A percentile compares a stretch with the other conserved stretches of the same genome.
Conservation (phyloP, 2,797 vertebrate genomes). For the Momotus momota region DNA sequence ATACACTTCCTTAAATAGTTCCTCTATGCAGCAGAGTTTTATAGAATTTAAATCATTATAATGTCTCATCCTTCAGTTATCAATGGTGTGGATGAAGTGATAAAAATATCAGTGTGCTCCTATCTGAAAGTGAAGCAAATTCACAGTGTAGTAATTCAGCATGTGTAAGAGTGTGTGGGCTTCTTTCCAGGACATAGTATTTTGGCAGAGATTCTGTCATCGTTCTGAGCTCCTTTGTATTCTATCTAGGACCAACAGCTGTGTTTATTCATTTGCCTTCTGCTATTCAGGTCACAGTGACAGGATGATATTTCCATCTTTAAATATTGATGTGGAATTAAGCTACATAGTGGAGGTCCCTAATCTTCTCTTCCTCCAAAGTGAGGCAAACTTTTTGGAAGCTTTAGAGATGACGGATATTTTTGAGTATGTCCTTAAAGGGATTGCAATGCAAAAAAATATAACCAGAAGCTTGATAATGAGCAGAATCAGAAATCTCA, state of each 20-base stretch:
- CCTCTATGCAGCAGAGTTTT: not conserved
- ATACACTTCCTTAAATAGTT: not conserved
- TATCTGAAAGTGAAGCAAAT: not conserved
- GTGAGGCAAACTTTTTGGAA: rapidly evolving
- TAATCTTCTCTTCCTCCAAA: not conserved
- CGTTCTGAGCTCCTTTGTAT: not conserved
- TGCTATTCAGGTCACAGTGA: not conserved
- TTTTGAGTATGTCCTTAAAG: not conserved
- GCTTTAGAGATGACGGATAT: not conserved
- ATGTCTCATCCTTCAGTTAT: not conserved
- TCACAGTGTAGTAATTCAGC: not conserved
- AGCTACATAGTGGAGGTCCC: not conserved
- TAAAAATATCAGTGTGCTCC: not conserved
- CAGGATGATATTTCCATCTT: not conserved
- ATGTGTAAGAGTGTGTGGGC: rapidly evolving
- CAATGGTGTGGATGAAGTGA: not conserved
- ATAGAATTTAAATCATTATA: not conserved
- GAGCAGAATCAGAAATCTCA: not conserved
- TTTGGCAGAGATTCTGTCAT: not conserved
- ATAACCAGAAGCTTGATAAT: not conserved
- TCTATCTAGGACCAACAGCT: not conserved
- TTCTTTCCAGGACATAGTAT: not conserved
- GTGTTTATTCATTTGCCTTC: constrained; percentile 26
- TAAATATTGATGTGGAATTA: not conserved
- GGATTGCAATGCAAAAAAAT: not conserved